Conservation (phyloP, 2,888 invertebrate species). For the Drosophila nr. fundita region DNA sequence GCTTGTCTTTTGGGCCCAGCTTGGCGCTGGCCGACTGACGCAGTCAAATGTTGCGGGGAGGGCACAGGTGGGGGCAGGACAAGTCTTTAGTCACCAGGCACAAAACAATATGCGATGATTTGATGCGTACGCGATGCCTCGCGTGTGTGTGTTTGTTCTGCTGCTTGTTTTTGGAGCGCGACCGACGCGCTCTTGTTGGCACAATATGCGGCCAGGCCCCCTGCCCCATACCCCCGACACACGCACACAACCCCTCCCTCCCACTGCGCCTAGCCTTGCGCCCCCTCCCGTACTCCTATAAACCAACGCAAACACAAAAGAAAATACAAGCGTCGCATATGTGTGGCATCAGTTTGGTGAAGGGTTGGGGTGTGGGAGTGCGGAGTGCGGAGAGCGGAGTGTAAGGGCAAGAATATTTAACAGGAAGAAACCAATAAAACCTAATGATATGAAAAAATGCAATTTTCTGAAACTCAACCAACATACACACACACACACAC, state of each 20-base stretch:
- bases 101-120: slow-evolving; percentile 66
- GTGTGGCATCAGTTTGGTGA: slow-evolving; percentile 21
- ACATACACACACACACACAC: slow-evolving; percentile 32
- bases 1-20: slow-evolving; percentile 65
- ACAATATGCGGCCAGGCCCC: slow-evolving; percentile 59
- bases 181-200: slow-evolving; percentile 65
- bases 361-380: neutral
- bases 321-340: slow-evolving; percentile 47
- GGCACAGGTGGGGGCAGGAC: neutral
- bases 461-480: slow-evolving; percentile 78
- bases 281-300: neutral
- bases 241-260: neutral
- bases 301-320: slow-evolving; percentile 16
- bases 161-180: slow-evolving; percentile 71
- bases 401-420: slow-evolving; percentile 71
- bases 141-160: slow-evolving; percentile 23
- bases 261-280: neutral
- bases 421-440: slow-evolving; percentile 84
- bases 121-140: slow-evolving; percentile 66
- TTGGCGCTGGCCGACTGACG: slow-evolving; percentile 49
- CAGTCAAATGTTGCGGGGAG: neutral
- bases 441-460: slow-evolving; percentile 84
- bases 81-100: slow-evolving; percentile 9
- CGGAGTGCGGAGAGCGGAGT: neutral
- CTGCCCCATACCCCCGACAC: neutral